phyloP scores from a whole-genome alignment of 2,113 vertebrate genomes.

The Myotis brandtii region DNA sequence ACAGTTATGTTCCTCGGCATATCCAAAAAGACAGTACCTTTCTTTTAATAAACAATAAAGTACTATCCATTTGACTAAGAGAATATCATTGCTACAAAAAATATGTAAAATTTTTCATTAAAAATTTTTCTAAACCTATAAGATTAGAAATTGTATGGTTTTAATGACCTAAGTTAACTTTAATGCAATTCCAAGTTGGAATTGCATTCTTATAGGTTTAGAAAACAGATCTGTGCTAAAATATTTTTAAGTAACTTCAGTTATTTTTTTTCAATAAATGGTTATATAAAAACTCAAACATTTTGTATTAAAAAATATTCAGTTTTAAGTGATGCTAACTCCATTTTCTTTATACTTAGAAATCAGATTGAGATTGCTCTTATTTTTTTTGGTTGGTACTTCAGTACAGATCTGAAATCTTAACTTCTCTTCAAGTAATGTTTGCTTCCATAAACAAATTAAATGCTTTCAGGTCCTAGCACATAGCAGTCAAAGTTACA shows the following conservation, averaged over 20 bases:
- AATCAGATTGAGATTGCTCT: background rate
- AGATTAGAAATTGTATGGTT: too few relatives aligned
- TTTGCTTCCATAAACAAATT: background rate
- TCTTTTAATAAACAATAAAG: background rate
- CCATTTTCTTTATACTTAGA: constrained; percentile 2
- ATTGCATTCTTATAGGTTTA: background rate
- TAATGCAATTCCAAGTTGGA: background rate
- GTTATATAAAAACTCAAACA: background rate
- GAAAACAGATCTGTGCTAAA: constrained; percentile 20
- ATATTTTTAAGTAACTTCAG: background rate
- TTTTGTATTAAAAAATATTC: background rate
- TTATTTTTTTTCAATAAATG: background rate
- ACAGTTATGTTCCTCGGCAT: background rate
- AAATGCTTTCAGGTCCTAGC: constrained; percentile 35
- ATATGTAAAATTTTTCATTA: background rate
- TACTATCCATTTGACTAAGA: background rate
- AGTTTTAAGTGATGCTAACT: background rate
- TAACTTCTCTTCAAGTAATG: constrained; percentile 27
- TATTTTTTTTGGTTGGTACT: background rate
- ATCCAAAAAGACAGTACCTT: background rate
- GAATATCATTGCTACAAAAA: background rate
- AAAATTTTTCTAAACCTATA: background rate
- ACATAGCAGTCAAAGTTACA: constrained; percentile 6
- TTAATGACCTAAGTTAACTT: too few relatives aligned
- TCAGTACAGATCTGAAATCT: constrained; percentile 20